Percentiles rank a stretch among this genome's conserved stretches.
Conservation (phyloP, 2,797 vertebrate species). For the Typhlichthys eigenmanni region DNA sequence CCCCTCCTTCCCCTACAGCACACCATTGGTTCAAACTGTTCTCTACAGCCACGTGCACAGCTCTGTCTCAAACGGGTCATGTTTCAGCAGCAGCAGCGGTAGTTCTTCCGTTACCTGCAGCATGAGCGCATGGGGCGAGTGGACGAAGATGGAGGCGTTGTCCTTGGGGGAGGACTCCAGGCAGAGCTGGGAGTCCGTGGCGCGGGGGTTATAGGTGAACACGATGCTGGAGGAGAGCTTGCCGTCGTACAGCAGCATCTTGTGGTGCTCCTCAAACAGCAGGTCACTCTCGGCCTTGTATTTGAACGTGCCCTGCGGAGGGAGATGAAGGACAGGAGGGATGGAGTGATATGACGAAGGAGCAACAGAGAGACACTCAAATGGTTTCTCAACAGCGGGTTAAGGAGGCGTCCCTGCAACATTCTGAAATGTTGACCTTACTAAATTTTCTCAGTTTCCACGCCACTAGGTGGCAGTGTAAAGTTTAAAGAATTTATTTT, state of each 20-base stretch:
- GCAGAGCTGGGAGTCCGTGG: conserved; percentile 97
- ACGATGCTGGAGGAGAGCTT: conserved; percentile 91
- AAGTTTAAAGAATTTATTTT: too few relatives aligned
- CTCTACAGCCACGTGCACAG: too few relatives aligned
- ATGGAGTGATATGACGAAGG: neutral
- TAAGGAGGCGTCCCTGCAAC: too few relatives aligned
- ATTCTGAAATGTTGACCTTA: too few relatives aligned
- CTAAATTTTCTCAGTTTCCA: too few relatives aligned
- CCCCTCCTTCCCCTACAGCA: too few relatives aligned
- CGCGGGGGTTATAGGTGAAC: conserved; percentile 94
- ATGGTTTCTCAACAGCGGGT: neutral
- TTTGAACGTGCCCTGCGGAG: conserved; percentile 90
- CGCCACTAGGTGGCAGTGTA: too few relatives aligned
- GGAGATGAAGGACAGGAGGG: neutral
- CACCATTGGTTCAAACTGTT: too few relatives aligned
- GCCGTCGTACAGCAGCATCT: conserved; percentile 92
- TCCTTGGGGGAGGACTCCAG: conserved; percentile 98
- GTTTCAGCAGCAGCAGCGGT: neutral
- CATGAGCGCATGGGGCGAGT: conserved; percentile 98
- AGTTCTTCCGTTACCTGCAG: conserved; percentile 85
- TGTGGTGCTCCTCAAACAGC: conserved; percentile 95
- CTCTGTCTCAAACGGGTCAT: neutral
- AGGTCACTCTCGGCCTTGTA: conserved; percentile 98
- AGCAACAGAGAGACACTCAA: neutral
- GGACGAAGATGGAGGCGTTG: conserved; percentile 94